Evolutionary conservation across 2,888 invertebrate species (phyloP).

Genomic region (Conus canariensis): DNA sequence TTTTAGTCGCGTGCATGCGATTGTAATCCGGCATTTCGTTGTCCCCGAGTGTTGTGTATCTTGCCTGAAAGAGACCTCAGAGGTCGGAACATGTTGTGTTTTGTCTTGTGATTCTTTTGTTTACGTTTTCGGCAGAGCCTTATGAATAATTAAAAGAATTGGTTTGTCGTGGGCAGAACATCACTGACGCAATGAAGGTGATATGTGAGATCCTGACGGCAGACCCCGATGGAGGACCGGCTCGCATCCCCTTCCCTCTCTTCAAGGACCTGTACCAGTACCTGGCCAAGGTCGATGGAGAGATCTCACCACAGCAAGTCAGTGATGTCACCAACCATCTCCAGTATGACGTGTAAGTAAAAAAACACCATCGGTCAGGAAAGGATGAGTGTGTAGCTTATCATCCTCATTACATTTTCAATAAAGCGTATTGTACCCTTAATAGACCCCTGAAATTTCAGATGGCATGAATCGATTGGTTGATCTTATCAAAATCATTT

Average conservation of each 20-base stretch:
- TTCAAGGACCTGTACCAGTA: constrained; percentile 78
- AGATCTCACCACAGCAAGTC: constrained; percentile 75
- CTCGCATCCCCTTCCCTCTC: constrained; percentile 83
- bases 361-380: too few species aligned
- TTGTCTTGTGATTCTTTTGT: too few species aligned
- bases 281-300: constrained; percentile 78
- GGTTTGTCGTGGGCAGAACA: constrained; percentile 80
- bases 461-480: background rate
- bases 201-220: constrained; percentile 90
- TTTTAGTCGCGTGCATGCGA: too few species aligned
- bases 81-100: too few species aligned
- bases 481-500: background rate
- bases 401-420: background rate
- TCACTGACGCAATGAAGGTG: constrained; percentile 88
- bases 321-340: constrained; percentile 74
- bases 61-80: too few species aligned
- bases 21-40: too few species aligned
- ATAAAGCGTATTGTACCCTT: background rate
- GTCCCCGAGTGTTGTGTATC: too few species aligned
- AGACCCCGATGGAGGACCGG: constrained; percentile 90
- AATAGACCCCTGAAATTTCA: too few species aligned
- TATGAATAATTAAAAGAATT: too few species aligned
- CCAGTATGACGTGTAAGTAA: constrained; percentile 76
- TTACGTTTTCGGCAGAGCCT: too few species aligned
- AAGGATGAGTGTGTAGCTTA: background rate